Evolutionary conservation across 1,140 invertebrate species (phyloP), one percentile per base, ranked within the genome.

Genomic region (Drosophila kepulauana): DNA sequence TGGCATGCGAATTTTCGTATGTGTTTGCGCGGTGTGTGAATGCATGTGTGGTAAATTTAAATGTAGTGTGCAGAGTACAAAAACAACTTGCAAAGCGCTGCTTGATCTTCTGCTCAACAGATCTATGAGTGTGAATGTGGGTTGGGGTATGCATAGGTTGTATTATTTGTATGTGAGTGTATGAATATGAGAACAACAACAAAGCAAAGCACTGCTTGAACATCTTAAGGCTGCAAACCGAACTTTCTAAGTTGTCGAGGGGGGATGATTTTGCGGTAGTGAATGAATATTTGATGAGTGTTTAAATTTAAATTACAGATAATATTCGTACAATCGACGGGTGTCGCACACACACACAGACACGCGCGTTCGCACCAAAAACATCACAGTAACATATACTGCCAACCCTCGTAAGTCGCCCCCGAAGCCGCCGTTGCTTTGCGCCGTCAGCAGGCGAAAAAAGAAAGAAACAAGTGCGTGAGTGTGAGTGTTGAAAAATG

Each of bases 251-350:
- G 35, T 3, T 16, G 28, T 16, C 8, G 25, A 15, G 2, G 28
- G 46, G n/a, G 28, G 30, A n/a, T 15, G 48, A 6, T n/a, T 10
- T 45, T 20, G 35, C 38, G 56, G 10, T 68, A 35, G 56, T 54
- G 43, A 33, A 67, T 73, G 56, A 33, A 64, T 58, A 64, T 74
- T 62, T 75, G 46, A 73, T 77, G 43, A 49, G 52, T 81, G 46
- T 82, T 73, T 78, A 58, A 57, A 33, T 75, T 69, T 84, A 63
- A 88, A 75, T 88, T 88, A 65, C 85, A 88, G 85, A 85, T 88
- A 65, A 67, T 73, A 67, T 75, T 74, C 75, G 65, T 86, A 65
- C 46, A 45, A 25, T 56, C 71, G 49, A 65, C 56, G 38, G 48
- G 64, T 46, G 11, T 52, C 35, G 41, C 56, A 78, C 35, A 48